A percentile compares a stretch with the other conserved stretches of the same genome.
Evolutionary conservation across 2,113 vertebrate genomes (phyloP).

Genomic region (Heteronetta atricapilla): DNA sequence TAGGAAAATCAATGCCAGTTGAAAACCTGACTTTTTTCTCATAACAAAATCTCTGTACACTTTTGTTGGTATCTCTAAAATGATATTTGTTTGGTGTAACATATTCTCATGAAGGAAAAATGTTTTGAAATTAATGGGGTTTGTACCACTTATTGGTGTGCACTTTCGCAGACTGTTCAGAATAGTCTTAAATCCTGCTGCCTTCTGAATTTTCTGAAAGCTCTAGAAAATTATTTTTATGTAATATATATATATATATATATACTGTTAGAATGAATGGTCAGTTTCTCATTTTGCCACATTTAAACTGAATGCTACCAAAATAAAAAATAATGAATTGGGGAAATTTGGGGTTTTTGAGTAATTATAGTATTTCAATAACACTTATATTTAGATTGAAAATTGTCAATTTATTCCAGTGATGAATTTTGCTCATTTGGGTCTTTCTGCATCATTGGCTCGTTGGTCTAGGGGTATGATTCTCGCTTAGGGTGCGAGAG

Average conservation of each 20-base stretch:
- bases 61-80: not conserved
- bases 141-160: not conserved
- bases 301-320: not conserved
- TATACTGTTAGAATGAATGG: not conserved
- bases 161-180: not conserved
- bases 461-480: slow-evolving; percentile 79
- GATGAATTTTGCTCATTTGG: not conserved
- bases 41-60: not conserved
- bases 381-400: not conserved
- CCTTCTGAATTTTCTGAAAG: not conserved
- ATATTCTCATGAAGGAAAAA: not conserved
- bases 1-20: not conserved
- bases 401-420: not conserved
- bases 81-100: not conserved
- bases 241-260: too few relatives aligned
- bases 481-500: slow-evolving; percentile 76
- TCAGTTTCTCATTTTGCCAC: not conserved
- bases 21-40: not conserved
- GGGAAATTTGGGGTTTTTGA: not conserved
- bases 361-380: not conserved
- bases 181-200: not conserved
- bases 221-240: not conserved
- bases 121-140: not conserved
- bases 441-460: not conserved
- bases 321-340: not conserved